Base-by-base conservation (phyloP, 37 sponge, comb jelly and placozoan species). In the Hexactinellida sp. region DNA sequence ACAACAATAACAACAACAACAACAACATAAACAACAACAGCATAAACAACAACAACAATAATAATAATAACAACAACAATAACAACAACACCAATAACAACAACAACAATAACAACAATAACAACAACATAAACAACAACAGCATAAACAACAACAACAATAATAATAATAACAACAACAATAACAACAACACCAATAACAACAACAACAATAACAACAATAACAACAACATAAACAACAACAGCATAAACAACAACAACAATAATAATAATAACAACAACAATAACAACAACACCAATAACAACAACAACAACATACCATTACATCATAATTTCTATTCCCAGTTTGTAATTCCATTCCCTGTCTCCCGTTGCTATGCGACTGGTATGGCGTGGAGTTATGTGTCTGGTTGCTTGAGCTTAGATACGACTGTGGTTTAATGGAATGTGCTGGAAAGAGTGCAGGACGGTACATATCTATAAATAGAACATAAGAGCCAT, bases 311-410 rank as follows among this genome's bases (percentile, higher is more conserved):
- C 13, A 21, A 63, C 21, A 63, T 63, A 63, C 76, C 76, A 63
- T 32, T 23, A 63, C 13, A 25, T 63, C 76, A 63, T 25, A 63
- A 7, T 63, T n/a, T 28, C 76, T 63, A n/a, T 63, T 63, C n/a
- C n/a, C n/a, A 41, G 47, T 5, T 21, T 63, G 76, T 63, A n/a
- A 63, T 63, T 63, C 76, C 76, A 63, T 63, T 63, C 76, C 76
- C 3, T 63, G 76, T n/a, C 76, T 63, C 5, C 76, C 76, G 76
- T 63, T 63, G 76, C 76, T 63, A 63, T 7, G 76, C 3, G 76
- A 63, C 30, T 23, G 76, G 76, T 21, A 63, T 10, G 21, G 76
- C 13, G 76, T 63, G 30, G 3, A 5, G 25, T 3, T 63, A 23
- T 63, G 76, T 63, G 25, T 5, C 19, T 63, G 76, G 76, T 63